A percentile compares a stretch with the other conserved stretches of the same genome.
Conservation (phyloP, 2,797 vertebrate species). For the Coendou prehensilis region DNA sequence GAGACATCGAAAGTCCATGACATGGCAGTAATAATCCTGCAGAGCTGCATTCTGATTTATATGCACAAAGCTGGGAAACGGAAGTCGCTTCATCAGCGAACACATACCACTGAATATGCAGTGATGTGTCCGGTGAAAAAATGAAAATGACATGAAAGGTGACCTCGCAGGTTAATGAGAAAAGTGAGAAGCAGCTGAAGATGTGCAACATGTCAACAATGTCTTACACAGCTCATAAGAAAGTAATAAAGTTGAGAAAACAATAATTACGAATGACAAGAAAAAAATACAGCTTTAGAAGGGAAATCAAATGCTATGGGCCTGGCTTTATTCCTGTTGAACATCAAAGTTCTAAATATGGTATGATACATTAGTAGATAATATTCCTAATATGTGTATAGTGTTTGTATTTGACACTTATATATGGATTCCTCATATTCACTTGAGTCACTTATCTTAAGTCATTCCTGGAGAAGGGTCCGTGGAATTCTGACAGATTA, state of each 20-base stretch:
- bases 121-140: background rate
- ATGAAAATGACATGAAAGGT: background rate
- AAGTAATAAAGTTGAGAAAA: background rate
- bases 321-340: background rate
- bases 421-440: background rate
- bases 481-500: background rate
- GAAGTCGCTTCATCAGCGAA: background rate
- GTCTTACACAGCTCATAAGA: conserved; percentile 18
- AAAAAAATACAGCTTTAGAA: conserved; percentile 27
- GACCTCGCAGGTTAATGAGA: background rate
- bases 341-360: background rate
- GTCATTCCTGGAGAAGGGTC: background rate
- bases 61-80: background rate
- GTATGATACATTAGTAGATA: background rate
- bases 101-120: background rate
- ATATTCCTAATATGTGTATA: background rate
- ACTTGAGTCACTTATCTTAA: background rate
- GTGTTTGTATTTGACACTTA: background rate
- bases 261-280: background rate
- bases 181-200: background rate
- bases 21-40: background rate
- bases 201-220: background rate
- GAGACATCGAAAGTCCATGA: background rate
- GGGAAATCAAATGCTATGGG: background rate
- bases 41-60: background rate